phyloP scores from a whole-genome alignment of 1,140 invertebrate genomes.

The Monochamus saltuarius region DNA sequence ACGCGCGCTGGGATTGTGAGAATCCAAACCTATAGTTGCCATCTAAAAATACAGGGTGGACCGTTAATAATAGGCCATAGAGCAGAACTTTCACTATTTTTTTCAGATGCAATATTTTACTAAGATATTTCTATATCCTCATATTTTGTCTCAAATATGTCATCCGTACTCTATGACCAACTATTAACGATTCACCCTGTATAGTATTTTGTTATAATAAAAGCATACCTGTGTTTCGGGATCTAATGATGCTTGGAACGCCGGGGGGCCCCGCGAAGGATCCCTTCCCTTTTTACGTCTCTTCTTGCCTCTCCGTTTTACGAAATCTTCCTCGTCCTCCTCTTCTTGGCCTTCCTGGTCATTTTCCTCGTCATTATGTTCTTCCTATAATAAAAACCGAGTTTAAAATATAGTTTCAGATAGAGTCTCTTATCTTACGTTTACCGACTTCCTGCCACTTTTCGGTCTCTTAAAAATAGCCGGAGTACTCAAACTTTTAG shows the following conservation, averaged over 20 bases:
- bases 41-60: slow-evolving; percentile 50
- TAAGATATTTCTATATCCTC: too few species aligned
- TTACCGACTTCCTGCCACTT: slow-evolving; percentile 13
- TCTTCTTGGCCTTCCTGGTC: slow-evolving; percentile 23
- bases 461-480: slow-evolving; percentile 5
- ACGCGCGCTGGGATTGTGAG: slow-evolving; percentile 58
- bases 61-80: too few species aligned
- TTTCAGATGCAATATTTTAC: too few species aligned
- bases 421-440: not conserved
- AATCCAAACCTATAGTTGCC: slow-evolving; percentile 55
- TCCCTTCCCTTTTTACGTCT: slow-evolving; percentile 54
- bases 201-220: too few species aligned
- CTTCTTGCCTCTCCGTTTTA: slow-evolving; percentile 52
- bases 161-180: too few species aligned
- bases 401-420: slow-evolving; percentile 2
- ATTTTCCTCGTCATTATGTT: slow-evolving; percentile 10
- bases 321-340: slow-evolving; percentile 44
- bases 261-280: slow-evolving; percentile 54
- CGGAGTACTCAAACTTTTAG: not conserved
- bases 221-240: slow-evolving; percentile 65
- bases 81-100: too few species aligned
- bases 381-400: not conserved
- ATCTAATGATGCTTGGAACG: slow-evolving; percentile 55
- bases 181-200: too few species aligned
- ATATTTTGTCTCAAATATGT: too few species aligned